Conservation (phyloP, 2,888 invertebrate genomes). For the Malachius bipustulatus region DNA sequence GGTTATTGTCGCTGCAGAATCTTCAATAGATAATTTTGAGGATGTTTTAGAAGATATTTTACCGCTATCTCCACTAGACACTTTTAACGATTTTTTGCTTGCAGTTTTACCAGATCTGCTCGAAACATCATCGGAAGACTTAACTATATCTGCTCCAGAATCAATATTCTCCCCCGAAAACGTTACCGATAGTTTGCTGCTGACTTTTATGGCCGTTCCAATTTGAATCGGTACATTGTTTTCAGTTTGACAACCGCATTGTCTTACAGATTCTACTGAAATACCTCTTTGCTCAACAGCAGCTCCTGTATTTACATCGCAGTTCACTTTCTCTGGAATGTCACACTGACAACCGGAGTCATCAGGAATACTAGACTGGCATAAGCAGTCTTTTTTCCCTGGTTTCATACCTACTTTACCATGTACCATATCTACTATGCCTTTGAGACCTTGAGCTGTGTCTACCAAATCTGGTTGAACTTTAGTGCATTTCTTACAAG, state of each 20-base stretch:
- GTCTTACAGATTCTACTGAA: background rate
- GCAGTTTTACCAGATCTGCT: background rate
- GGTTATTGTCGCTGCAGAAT: too few relatives aligned
- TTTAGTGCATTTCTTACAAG: constrained; percentile 24
- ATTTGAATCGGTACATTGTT: too few relatives aligned
- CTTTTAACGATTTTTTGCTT: background rate
- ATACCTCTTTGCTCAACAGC: background rate
- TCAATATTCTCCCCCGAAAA: background rate
- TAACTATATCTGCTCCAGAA: constrained; percentile 1
- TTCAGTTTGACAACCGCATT: background rate
- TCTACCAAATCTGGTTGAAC: constrained; percentile 27
- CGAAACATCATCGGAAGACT: background rate
- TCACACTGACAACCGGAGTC: constrained; percentile 14
- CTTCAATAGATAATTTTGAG: too few relatives aligned
- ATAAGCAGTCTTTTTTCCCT: constrained; percentile 6
- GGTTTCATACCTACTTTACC: constrained; percentile 7
- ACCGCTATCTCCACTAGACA: background rate
- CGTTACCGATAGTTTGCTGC: background rate
- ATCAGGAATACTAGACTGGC: constrained; percentile 15
- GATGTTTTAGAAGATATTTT: background rate
- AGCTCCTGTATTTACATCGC: constrained; percentile 2
- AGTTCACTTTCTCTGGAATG: too few relatives aligned
- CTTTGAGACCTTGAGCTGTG: constrained; percentile 29
- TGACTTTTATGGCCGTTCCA: background rate
- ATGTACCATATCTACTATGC: constrained; percentile 28